These are phyloP conservation scores for Zosterops hypoxanthus DNA, from an alignment of 2,113 vertebrate species.

Conservation along the genomic window DNA sequence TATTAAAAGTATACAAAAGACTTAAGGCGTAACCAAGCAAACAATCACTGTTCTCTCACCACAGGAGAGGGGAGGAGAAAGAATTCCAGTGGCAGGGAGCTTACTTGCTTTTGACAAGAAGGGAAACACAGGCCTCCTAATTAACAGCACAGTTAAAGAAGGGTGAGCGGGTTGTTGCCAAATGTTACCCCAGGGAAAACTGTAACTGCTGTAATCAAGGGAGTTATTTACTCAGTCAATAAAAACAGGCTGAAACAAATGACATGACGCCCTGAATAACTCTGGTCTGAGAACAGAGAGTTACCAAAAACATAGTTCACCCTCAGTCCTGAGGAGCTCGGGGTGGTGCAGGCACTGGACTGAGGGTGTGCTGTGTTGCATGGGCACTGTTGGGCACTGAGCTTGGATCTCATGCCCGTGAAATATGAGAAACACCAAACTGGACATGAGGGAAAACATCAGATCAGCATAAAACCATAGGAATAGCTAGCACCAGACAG, in stretches of 20 bases:
- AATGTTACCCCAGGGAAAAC: slow-evolving; percentile 11
- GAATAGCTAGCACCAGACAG: background rate
- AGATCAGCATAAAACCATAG: background rate
- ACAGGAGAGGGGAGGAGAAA: background rate
- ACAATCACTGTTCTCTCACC: background rate
- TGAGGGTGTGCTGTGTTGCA: background rate
- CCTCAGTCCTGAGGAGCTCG: background rate
- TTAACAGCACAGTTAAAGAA: background rate
- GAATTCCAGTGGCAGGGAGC: background rate
- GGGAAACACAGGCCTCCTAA: slow-evolving; percentile 12
- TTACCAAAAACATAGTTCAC: background rate
- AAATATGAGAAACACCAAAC: background rate
- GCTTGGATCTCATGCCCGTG: background rate
- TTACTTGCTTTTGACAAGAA: background rate
- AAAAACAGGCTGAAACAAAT: slow-evolving; percentile 38
- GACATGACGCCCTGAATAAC: background rate
- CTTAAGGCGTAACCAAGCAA: background rate
- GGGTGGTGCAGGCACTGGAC: background rate
- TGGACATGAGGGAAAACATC: background rate
- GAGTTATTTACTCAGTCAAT: slow-evolving; percentile 45
- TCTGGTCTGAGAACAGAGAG: background rate
- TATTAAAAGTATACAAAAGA: background rate
- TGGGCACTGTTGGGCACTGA: background rate
- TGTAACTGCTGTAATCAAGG: slow-evolving; percentile 4
- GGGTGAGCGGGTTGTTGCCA: background rate